Evolutionary conservation across 2,888 invertebrate species (phyloP).

Genomic region (Rhagophthalmus giganteus): DNA sequence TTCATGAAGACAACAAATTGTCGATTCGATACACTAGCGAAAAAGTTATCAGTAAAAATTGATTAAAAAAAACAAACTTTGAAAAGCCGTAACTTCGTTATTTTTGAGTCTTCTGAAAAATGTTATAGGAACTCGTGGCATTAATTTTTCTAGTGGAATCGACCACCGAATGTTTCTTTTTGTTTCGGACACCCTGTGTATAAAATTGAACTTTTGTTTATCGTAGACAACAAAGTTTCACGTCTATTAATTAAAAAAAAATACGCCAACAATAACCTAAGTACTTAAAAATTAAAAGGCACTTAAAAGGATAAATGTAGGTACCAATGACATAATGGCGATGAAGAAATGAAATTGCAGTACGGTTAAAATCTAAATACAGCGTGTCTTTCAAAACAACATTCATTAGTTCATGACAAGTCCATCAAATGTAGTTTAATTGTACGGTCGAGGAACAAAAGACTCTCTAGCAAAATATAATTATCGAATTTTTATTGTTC

Average conservation of each 20-base stretch:
- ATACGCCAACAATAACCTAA: not conserved
- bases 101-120: no score
- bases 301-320: slow-evolving; percentile 15
- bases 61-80: no score
- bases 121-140: no score
- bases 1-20: no score
- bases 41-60: no score
- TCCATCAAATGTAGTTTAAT: slow-evolving; percentile 35
- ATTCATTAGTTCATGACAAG: slow-evolving; percentile 28
- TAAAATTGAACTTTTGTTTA: no score
- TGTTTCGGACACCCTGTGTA: no score
- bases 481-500: slow-evolving; percentile 42
- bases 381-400: slow-evolving; percentile 20
- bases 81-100: no score
- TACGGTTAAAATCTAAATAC: slow-evolving; percentile 28
- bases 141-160: not conserved
- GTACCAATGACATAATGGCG: slow-evolving; percentile 21
- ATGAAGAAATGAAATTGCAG: slow-evolving; percentile 16
- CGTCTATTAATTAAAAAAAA: no score
- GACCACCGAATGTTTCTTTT: no score
- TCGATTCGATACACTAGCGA: no score
- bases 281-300: slow-evolving; percentile 21
- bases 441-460: slow-evolving; percentile 36
- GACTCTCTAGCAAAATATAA: slow-evolving; percentile 38
- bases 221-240: no score